These are phyloP conservation scores for Euborellia annulipes DNA, from an alignment of 1,140 invertebrate genomes.

Conservation along the genomic window DNA sequence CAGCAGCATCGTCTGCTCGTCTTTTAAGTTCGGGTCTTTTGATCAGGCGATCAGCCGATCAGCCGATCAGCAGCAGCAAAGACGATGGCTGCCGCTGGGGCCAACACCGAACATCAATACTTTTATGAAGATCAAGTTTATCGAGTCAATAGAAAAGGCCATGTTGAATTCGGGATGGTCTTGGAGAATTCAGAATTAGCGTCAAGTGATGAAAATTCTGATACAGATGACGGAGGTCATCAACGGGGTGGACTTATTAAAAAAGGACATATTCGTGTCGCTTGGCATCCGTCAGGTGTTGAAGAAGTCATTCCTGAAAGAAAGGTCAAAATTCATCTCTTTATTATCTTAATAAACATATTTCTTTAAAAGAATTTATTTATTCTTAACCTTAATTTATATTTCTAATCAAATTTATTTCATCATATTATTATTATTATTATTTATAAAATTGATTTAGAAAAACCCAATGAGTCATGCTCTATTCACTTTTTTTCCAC, in stretches of 20 bases:
- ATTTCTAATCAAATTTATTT: too few relatives aligned
- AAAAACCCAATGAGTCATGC: too few relatives aligned
- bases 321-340: too few relatives aligned
- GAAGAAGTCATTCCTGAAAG: constrained; percentile 54
- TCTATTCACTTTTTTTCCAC: too few relatives aligned
- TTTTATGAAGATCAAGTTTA: constrained; percentile 89
- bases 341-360: too few relatives aligned
- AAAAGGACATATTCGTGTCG: constrained; percentile 68
- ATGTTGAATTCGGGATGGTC: constrained; percentile 79
- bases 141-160: constrained; percentile 67
- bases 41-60: too few relatives aligned
- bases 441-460: too few relatives aligned
- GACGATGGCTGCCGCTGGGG: constrained; percentile 18
- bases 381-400: too few relatives aligned
- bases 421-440: too few relatives aligned
- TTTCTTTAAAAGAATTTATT: too few relatives aligned
- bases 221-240: constrained; percentile 45
- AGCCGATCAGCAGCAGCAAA: constrained; percentile 3
- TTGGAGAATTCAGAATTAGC: constrained; percentile 76
- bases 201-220: constrained; percentile 65
- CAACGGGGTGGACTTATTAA: constrained; percentile 23
- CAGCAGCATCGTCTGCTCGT: too few relatives aligned
- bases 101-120: constrained; percentile 37
- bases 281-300: constrained; percentile 60
- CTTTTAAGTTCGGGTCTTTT: too few relatives aligned